Evolutionary conservation across 1,140 invertebrate genomes (phyloP).

Genomic region (Pentalonia nigronervosa): DNA sequence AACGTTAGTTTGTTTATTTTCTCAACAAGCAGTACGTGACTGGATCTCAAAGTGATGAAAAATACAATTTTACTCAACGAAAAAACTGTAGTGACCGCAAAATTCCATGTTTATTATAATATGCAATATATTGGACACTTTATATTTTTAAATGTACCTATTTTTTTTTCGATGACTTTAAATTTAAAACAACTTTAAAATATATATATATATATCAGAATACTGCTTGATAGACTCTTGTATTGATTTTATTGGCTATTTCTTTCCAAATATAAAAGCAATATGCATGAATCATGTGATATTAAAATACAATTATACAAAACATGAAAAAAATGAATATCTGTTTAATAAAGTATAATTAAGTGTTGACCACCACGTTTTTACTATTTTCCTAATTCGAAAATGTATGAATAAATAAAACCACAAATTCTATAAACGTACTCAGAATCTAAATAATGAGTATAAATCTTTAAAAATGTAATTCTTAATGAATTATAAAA

Average conservation of each 20-base stretch:
- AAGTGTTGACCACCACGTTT: neutral
- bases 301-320: neutral
- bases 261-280: neutral
- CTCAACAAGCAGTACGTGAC: conserved; percentile 28
- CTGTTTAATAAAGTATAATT: neutral
- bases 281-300: neutral
- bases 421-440: neutral
- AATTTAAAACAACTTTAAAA: neutral
- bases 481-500: neutral
- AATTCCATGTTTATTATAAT: neutral
- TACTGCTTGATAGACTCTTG: neutral
- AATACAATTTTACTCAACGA: neutral
- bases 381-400: accelerated
- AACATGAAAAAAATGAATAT: neutral
- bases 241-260: neutral
- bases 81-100: neutral
- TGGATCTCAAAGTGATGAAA: neutral
- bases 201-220: neutral
- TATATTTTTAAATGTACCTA: neutral
- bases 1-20: conserved; percentile 23
- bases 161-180: neutral
- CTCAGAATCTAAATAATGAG: neutral
- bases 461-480: neutral
- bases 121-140: neutral
- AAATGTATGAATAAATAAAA: neutral